Evolutionary conservation across 2,113 vertebrate genomes (phyloP), one percentile per base, ranked within the genome.

Genomic region (Myotis davidii): DNA sequence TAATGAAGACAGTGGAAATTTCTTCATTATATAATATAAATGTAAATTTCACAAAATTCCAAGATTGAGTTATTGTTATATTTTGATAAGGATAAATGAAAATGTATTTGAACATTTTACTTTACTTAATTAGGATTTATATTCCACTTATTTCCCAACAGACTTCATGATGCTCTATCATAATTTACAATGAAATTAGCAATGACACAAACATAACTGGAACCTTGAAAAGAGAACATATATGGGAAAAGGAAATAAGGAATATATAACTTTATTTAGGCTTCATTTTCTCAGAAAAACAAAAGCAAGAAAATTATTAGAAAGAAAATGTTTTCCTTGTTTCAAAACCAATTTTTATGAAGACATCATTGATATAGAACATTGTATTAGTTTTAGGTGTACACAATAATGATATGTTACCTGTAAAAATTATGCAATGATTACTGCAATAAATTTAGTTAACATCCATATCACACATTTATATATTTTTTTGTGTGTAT

Each of bases 41-140:
- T 52, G 8, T 37, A 48, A 42, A 59, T 54, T 65, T 76, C 12
- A 81, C 20, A 74, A 74, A 69, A 10, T 65, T 52, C 21, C 5
- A 65, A 37, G 3, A 52, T 65, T 6, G 23, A 45, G 32, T 39
- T 23, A 91, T 29, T 21, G n/a, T 77, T 88, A 18, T 42, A 52
- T 45, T 94, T 90, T 85, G 13, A 65, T 48, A 93, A 85, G 29
- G 16, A 39, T 52, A 78, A 83, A 64, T 94, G 32, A 81, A 96
- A 91, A 72, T 42, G 1, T n/a, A 76, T 85, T 88, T 5, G 34
- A 88, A 27, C 6, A 78, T 77, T 88, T 65, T 67, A 29, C 23
- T 85, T 45, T 39, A 69, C 18, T 82, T 69, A 94, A 73, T 78
- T 95, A 56, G 2, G 3, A 95, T 91, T 95, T 82, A 76, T 70